Conservation (phyloP, 2,113 vertebrate species). For the Thomomys bottae region DNA sequence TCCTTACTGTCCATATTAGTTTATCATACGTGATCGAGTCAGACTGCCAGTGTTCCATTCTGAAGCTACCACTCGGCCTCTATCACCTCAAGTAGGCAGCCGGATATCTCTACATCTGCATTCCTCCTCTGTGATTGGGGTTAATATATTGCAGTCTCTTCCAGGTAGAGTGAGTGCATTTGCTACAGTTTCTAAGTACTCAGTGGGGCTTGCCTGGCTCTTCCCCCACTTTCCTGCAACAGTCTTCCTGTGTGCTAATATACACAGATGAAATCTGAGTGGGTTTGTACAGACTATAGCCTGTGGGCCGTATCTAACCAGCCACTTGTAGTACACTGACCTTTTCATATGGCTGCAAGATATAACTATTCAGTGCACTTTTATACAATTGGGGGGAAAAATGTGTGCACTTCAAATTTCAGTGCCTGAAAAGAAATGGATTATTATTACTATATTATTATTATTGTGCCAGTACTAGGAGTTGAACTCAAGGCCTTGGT, state of each 20-base stretch:
- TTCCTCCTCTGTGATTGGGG: background rate
- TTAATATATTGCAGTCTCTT: too few species aligned
- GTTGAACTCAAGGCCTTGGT: too few species aligned
- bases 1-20: background rate
- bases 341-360: background rate
- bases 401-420: background rate
- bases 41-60: background rate
- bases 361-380: background rate
- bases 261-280: background rate
- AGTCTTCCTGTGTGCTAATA: background rate
- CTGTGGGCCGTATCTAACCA: background rate
- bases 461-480: too few species aligned
- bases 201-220: background rate
- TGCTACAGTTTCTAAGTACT: background rate
- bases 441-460: too few species aligned
- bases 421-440: background rate
- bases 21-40: background rate
- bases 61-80: background rate
- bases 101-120: too few species aligned
- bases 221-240: background rate
- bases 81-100: background rate
- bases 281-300: background rate
- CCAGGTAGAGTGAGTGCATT: background rate
- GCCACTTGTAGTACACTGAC: background rate
- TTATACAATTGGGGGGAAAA: background rate